phyloP scores from a whole-genome alignment of 2,113 vertebrate genomes.

The Urocitellus parryii region DNA sequence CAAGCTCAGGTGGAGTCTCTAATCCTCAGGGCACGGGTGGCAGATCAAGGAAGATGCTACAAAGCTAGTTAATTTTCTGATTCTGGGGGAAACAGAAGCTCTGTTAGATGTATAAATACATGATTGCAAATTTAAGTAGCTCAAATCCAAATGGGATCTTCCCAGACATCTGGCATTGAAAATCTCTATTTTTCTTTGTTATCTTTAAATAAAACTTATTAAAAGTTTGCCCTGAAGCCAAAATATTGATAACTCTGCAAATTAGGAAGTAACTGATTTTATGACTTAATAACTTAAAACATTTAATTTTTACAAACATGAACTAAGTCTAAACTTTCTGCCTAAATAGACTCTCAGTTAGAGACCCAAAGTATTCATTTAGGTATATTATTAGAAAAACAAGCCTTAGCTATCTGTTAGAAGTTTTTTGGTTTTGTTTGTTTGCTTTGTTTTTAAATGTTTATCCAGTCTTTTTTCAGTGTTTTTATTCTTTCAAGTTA shows the following conservation, averaged over 20 bases:
- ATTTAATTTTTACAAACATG: constrained; percentile 64
- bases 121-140: constrained; percentile 94
- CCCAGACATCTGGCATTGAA: constrained; percentile 90
- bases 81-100: constrained; percentile 93
- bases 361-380: background rate
- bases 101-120: constrained; percentile 94
- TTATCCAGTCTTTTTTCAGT: constrained; percentile 35
- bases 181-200: constrained; percentile 88
- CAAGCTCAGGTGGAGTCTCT: constrained; percentile 94
- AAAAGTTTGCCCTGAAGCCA: constrained; percentile 85
- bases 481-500: constrained; percentile 44
- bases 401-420: background rate
- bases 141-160: constrained; percentile 93
- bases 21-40: constrained; percentile 93
- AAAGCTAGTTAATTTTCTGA: constrained; percentile 95
- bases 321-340: constrained; percentile 49
- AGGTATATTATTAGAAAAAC: constrained; percentile 1
- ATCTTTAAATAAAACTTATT: constrained; percentile 88
- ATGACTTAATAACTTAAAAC: constrained; percentile 53
- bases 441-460: constrained; percentile 38
- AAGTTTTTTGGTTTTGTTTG: background rate
- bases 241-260: constrained; percentile 78
- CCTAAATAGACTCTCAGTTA: constrained; percentile 37
- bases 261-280: constrained; percentile 67
- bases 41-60: constrained; percentile 95